Evolutionary conservation across 2,113 vertebrate genomes (phyloP), one percentile per base, ranked within the genome.

Genomic region (Thomomys bottae): DNA sequence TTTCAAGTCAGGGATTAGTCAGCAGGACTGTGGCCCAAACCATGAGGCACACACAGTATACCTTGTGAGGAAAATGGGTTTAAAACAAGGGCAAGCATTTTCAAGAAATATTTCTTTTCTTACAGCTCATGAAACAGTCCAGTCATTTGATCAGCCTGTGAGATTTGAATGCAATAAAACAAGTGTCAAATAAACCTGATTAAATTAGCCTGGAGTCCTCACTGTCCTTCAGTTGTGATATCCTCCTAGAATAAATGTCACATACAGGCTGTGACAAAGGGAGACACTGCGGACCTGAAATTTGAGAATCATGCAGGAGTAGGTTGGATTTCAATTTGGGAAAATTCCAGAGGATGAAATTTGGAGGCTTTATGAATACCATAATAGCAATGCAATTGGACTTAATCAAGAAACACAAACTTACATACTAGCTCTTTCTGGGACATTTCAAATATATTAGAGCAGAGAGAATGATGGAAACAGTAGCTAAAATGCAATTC

Each of bases 301-400:
- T 92, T 23, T 87, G 89, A 94, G 78, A 93, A 59, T 40, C 81
- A 75, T 54, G 88, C 45, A 84, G 11, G 18, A 88, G 71, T 83
- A 17, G 80, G 66, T 91, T 92, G 91, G 87, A 89, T 94, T 93
- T 95, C 86, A 82, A 71, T 96, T 78, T 91, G 73, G 84, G 70
- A 89, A 96, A 94, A 93, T 93, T 94, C 84, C 91, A 87, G 42
- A 82, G 18, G 54, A 92, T 70, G 87, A 36, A 84, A 89, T 92
- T 92, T 71, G 40, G 84, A 78, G 59, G 45, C 89, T 93, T 93
- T 93, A 89, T 82, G 73, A 91, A 82, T 42, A 81, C n/a, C 23
- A 15, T 49, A 85, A 45, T 49, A 23, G 70, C 24, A 38, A 34
- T 30, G 73, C 73, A 94, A 82, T 70, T 95, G 87, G 76, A 90